phyloP scores from a whole-genome alignment of 1,140 invertebrate species.

The Drosophila lacteicornis region DNA sequence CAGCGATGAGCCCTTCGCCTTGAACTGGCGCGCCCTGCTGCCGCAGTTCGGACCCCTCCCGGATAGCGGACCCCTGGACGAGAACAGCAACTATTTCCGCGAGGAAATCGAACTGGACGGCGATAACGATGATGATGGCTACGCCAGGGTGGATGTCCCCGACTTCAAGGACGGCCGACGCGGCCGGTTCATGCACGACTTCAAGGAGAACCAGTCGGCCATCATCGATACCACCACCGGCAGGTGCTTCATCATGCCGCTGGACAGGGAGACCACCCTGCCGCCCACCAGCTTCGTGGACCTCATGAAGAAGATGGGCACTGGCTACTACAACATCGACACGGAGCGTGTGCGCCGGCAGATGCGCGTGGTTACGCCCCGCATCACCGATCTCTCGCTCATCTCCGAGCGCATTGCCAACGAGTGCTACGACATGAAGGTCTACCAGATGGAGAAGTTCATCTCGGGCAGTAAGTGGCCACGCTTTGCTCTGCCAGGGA shows the following conservation, averaged over 20 bases:
- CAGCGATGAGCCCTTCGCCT: conserved; percentile 69
- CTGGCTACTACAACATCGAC: conserved; percentile 93
- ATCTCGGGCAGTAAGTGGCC: conserved; percentile 85
- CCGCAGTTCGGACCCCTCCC: conserved; percentile 38
- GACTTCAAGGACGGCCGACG: conserved; percentile 91
- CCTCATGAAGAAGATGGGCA: conserved; percentile 92
- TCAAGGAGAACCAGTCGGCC: conserved; percentile 90
- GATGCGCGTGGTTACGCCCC: conserved; percentile 91
- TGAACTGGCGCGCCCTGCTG: conserved; percentile 72
- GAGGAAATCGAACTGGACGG: conserved; percentile 92
- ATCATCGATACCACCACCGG: conserved; percentile 92
- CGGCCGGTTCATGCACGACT: conserved; percentile 95
- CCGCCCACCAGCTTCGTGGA: conserved; percentile 92
- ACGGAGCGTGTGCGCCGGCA: conserved; percentile 91
- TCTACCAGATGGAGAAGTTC: conserved; percentile 90
- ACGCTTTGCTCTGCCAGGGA: not conserved
- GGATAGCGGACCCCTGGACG: conserved; percentile 31
- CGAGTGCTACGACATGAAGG: conserved; percentile 90
- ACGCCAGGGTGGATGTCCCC: conserved; percentile 92
- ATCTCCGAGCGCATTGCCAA: conserved; percentile 90
- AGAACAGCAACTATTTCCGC: conserved; percentile 87
- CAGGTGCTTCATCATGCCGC: conserved; percentile 95
- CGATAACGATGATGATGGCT: conserved; percentile 87
- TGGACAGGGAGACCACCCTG: conserved; percentile 91
- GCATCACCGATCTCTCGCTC: conserved; percentile 88